Percentiles rank a stretch among this genome's conserved stretches.
phyloP scores from a whole-genome alignment of 2,113 vertebrate species.

The Clinocottus analis region DNA sequence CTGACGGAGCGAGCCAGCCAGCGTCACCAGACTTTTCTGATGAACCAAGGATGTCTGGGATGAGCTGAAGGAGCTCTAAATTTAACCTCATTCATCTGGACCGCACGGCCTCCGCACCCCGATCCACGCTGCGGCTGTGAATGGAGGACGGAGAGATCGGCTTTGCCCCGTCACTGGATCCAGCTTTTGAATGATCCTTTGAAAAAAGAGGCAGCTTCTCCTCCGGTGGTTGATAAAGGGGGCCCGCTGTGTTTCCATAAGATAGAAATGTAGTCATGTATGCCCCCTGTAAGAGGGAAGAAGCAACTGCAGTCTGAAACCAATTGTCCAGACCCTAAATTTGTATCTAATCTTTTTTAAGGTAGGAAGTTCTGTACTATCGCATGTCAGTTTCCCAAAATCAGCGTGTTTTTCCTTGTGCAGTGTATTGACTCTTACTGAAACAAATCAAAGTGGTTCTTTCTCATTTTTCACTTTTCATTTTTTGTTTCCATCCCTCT shows the following conservation, averaged over 20 bases:
- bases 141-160: constrained; percentile 24
- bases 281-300: constrained; percentile 77
- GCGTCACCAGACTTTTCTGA: constrained; percentile 74
- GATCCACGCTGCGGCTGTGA: constrained; percentile 26
- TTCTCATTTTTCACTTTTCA: constrained; percentile 4
- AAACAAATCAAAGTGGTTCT: neutral
- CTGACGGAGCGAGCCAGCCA: constrained; percentile 66
- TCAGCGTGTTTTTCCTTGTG: neutral
- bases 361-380: neutral
- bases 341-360: neutral
- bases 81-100: constrained; percentile 72
- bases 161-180: constrained; percentile 37
- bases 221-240: constrained; percentile 39
- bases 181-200: constrained; percentile 27
- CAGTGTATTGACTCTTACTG: neutral
- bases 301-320: constrained; percentile 65
- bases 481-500: neutral
- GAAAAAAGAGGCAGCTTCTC: constrained; percentile 41
- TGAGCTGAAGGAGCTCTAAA: constrained; percentile 77
- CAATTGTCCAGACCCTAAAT: neutral
- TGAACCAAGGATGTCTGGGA: constrained; percentile 79
- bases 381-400: neutral
- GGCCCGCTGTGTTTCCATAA: constrained; percentile 28
- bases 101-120: too few species aligned
- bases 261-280: constrained; percentile 67